These are phyloP conservation scores for Hirudinaria manillensis DNA, from an alignment of 2,888 invertebrate species.

Conservation along the genomic window DNA sequence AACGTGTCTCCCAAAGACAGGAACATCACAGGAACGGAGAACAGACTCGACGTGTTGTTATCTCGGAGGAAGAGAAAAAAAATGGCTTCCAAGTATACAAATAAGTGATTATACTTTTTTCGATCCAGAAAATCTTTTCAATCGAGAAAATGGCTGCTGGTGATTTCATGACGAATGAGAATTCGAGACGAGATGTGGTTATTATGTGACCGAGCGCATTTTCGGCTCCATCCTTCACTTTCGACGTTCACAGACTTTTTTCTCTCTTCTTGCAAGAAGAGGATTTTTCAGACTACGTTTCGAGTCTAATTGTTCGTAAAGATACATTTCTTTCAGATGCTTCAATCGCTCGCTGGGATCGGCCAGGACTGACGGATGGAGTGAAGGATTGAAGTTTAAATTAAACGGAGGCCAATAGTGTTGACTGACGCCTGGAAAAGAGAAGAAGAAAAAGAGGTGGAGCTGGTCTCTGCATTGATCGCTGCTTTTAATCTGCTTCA, in stretches of 20 bases:
- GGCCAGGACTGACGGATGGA: neutral
- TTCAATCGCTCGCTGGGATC: too few species aligned
- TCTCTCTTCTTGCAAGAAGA: too few species aligned
- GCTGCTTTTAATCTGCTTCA: conserved; percentile 1
- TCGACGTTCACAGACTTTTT: too few species aligned
- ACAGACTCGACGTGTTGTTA: neutral
- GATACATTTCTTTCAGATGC: too few species aligned
- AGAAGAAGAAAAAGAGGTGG: neutral
- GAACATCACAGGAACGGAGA: neutral
- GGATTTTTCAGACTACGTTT: too few species aligned
- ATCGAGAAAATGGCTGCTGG: conserved; percentile 11
- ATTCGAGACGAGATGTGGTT: neutral
- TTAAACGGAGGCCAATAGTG: neutral
- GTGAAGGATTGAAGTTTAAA: neutral
- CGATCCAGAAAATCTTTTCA: conserved; percentile 3
- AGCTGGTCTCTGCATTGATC: neutral
- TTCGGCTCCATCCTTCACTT: too few species aligned
- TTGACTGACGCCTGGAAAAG: neutral
- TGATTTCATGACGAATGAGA: neutral
- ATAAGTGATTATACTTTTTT: conserved; percentile 11
- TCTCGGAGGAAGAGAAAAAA: conserved; percentile 8
- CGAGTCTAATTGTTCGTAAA: too few species aligned
- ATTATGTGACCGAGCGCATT: too few species aligned
- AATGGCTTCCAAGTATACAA: neutral
- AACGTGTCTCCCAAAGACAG: too few species aligned